These are phyloP conservation scores for Chrysolina oricalcia DNA, from an alignment of 2,888 invertebrate genomes.

Conservation along the genomic window DNA sequence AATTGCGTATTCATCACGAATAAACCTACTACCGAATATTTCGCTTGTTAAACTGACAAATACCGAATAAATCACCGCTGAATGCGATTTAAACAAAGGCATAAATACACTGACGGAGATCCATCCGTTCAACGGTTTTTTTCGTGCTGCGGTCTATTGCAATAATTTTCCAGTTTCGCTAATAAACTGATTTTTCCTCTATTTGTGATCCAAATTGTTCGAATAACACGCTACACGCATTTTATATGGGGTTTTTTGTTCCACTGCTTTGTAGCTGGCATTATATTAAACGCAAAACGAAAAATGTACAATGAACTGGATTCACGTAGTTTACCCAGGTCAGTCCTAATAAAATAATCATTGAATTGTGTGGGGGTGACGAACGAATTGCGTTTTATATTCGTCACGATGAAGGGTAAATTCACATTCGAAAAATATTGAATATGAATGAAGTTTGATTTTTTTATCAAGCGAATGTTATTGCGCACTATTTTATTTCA, in stretches of 20 bases:
- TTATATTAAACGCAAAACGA: background rate
- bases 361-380: too few relatives aligned
- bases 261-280: background rate
- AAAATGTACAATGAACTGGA: background rate
- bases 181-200: conserved; percentile 10
- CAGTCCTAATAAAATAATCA: background rate
- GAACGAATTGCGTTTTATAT: too few relatives aligned
- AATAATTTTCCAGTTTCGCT: background rate
- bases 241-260: background rate
- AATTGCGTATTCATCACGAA: background rate
- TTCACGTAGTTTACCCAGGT: background rate
- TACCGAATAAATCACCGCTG: background rate
- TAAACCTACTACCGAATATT: conserved; percentile 3
- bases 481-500: too few relatives aligned
- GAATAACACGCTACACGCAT: background rate
- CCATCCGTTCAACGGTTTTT: background rate
- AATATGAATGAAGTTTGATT: too few relatives aligned
- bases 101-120: conserved; percentile 5
- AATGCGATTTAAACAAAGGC: background rate
- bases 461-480: too few relatives aligned
- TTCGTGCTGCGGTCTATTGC: conserved; percentile 2
- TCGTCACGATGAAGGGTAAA: too few relatives aligned
- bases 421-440: too few relatives aligned
- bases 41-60: conserved; percentile 10
- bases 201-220: conserved; percentile 2